These are phyloP conservation scores for Acyrthosiphon pisum DNA, from an alignment of 1,140 invertebrate species.

Conservation along the genomic window DNA sequence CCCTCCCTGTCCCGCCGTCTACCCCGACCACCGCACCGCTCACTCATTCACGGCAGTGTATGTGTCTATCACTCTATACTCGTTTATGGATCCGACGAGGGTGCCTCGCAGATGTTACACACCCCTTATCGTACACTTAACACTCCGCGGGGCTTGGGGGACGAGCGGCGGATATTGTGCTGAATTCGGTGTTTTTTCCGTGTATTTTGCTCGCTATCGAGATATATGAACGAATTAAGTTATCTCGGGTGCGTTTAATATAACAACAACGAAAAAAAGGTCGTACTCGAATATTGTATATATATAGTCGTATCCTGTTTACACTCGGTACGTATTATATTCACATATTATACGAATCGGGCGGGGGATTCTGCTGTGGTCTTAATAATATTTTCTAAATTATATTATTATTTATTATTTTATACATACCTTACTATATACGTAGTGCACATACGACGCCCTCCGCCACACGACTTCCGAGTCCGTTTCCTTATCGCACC, in stretches of 20 bases:
- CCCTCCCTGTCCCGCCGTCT: too few species aligned
- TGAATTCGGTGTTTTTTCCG: slow-evolving; percentile 27
- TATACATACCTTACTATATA: not conserved
- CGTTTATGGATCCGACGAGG: slow-evolving; percentile 43
- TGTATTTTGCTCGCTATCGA: not conserved
- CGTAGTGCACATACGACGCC: not conserved
- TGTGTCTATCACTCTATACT: slow-evolving; percentile 27
- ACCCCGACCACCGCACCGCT: not conserved
- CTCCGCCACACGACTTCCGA: not conserved
- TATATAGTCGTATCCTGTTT: not conserved
- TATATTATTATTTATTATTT: not conserved
- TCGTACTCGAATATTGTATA: not conserved
- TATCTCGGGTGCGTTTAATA: not conserved
- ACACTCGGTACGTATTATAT: not conserved
- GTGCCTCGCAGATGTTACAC: slow-evolving; percentile 41
- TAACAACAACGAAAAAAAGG: not conserved
- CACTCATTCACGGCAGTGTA: not conserved
- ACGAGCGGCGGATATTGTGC: not conserved
- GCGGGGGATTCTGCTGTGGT: too few species aligned
- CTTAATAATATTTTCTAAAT: not conserved
- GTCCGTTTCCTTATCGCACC: not conserved
- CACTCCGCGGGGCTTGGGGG: not conserved
- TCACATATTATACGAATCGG: not conserved
- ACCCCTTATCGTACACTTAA: slow-evolving; percentile 38
- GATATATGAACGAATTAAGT: slow-evolving; percentile 24